A percentile compares a stretch with the other conserved stretches of the same genome.
Conservation (phyloP, 2,797 vertebrate species). For the Chrysocyon brachyurus region DNA sequence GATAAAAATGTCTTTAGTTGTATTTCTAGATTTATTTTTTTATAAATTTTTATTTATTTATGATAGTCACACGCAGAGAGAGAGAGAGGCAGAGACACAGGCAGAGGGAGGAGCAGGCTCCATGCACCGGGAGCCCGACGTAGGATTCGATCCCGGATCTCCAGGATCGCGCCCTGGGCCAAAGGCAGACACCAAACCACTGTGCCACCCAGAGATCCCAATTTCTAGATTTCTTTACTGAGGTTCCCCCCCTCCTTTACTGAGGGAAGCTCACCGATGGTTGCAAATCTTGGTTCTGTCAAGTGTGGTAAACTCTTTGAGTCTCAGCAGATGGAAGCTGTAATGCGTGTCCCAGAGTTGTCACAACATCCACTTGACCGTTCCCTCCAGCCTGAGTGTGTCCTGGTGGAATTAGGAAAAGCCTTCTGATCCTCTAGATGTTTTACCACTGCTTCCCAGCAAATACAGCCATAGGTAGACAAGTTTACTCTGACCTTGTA, state of each 20-base stretch:
- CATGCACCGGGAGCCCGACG: too few relatives aligned
- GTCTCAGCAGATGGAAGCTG: not conserved
- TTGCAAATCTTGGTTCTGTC: not conserved
- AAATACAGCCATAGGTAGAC: not conserved
- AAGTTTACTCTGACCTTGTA: not conserved
- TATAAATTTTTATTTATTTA: too few relatives aligned
- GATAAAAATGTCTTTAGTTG: not conserved
- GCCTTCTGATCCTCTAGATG: not conserved
- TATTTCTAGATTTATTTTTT: not conserved
- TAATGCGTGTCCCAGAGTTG: not conserved
- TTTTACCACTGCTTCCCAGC: not conserved
- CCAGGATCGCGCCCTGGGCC: too few relatives aligned
- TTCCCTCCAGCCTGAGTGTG: not conserved
- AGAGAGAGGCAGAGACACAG: too few relatives aligned
- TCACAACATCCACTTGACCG: not conserved
- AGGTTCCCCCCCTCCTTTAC: too few relatives aligned
- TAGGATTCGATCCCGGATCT: too few relatives aligned
- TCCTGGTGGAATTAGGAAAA: not conserved
- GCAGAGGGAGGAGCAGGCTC: too few relatives aligned
- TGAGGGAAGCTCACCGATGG: too few relatives aligned
- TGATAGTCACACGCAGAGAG: too few relatives aligned
- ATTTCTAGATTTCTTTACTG: not conserved
- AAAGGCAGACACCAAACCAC: too few relatives aligned
- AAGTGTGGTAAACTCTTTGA: not conserved
- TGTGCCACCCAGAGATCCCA: too few relatives aligned